Evolutionary conservation across 2,113 vertebrate species (phyloP), one percentile per base, ranked within the genome.

Genomic region (Syrmaticus mikado): DNA sequence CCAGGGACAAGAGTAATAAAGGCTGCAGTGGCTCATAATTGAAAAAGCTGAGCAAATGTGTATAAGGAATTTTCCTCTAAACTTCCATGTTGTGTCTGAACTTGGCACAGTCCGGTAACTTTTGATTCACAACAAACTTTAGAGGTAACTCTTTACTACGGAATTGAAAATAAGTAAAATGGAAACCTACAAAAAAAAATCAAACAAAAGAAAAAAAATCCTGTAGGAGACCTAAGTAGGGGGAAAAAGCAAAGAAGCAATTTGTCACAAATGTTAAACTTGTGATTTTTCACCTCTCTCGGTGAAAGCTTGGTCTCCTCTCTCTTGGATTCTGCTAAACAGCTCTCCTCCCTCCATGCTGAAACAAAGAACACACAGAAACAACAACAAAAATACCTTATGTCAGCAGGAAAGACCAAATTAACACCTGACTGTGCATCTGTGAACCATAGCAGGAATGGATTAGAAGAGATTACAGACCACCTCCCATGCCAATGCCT

Each of bases 301-400:
- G 12, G 99, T 99, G 97, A 99, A 99, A 82, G 99, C 99, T 93
- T 99, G 99, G 97, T 99, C 99, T 60, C 99, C 99, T 96, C 99
- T 98, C 87, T 98, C 98, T 97, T 99, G 99, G 96, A 99, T 99
- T 73, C 99, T 98, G 96, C 98, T 99, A 89, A 99, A 99, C 87
- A 99, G 97, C 95, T 99, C 99, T 85, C 99, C 99, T n/a, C 99
- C 99, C 92, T 99, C 98, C 99, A 99, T 99, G 91, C 99, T 99
- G 94, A 55, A 97, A 96, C 93, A 96, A 81, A 97, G 86, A 92
- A 84, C 58, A 95, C 68, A 95, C 36, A 40, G 36, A 64, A 64
- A 28, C 38, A 64, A 64, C 61, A 32, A 70, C 19, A 72, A 45
- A 74, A 7, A 8, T 0, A 0, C 25, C 4, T 82, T 46, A 58